Conservation (phyloP, 2,888 invertebrate species). For the Seira sanloemensis region DNA sequence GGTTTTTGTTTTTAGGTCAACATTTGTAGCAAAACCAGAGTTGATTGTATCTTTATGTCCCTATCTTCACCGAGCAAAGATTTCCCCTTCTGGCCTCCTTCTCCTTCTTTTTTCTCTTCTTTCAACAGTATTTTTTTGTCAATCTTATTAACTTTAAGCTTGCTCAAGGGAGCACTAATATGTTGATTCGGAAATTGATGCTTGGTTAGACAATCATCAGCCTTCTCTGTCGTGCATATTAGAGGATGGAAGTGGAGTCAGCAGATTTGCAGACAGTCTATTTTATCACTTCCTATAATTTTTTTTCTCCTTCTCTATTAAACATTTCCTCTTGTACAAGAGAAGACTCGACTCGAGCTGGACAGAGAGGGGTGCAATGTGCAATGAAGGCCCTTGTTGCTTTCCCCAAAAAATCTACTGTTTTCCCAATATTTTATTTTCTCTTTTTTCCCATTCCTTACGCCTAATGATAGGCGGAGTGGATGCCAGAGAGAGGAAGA, state of each 20-base stretch:
- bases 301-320: slow-evolving; percentile 12
- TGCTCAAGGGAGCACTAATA: slow-evolving; percentile 49
- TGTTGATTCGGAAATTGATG: slow-evolving; percentile 46
- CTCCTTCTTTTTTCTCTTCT: not conserved
- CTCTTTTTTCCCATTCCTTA: not conserved
- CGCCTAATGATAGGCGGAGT: not conserved
- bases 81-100: slow-evolving; percentile 21
- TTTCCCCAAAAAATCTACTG: not conserved
- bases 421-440: not conserved
- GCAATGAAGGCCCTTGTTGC: not conserved
- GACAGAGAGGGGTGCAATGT: not conserved
- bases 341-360: too few species aligned
- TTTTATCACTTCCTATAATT: not conserved
- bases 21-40: slow-evolving; percentile 23
- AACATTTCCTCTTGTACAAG: not conserved
- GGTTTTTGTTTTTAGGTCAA: slow-evolving; percentile 54
- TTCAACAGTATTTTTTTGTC: slow-evolving; percentile 6
- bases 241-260: slow-evolving; percentile 22
- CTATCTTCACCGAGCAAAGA: not conserved
- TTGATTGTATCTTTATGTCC: slow-evolving; percentile 58
- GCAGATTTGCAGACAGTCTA: slow-evolving; percentile 8
- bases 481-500: not conserved
- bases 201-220: slow-evolving; percentile 29
- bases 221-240: not conserved
- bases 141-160: slow-evolving; percentile 56